Evolutionary conservation across 2,113 vertebrate species (phyloP), one percentile per base, ranked within the genome.

Genomic region (Sus scrofa): DNA sequence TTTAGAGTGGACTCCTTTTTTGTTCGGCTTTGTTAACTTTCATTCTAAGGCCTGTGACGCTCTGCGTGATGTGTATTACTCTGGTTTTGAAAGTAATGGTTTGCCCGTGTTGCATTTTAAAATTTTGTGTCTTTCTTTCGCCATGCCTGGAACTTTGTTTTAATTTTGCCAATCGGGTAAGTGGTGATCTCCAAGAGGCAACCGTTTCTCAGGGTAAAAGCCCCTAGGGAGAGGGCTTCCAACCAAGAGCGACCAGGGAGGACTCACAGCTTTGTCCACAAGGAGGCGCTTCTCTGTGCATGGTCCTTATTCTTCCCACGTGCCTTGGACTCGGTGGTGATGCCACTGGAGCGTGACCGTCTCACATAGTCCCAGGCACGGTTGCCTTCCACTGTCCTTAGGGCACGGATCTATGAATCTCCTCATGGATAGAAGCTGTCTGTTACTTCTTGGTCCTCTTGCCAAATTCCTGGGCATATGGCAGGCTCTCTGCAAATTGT

Each of bases 241-340:
- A 1, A 56, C 22, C 6, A 22, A 16, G 0, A 3, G 4, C 1
- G 7, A 1, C 20, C 7, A 0, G 12, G 2, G 39, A 30, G 32
- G 16, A 15, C 8, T 2, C 50, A 1, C 0, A 7, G 39, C 7
- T 26, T 0, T 9, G 3, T 71, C n/a, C 63, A 3, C 1, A 9
- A 44, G 19, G 24, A 30, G 3, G 1, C 4, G 0, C 37, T 13
- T 37, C n/a, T 60, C 14, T 68, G 7, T 15, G 26, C 6, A 1
- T 19, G 15, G 5, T 19, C 37, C 7, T 34, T 14, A 10, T 11
- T 12, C 6, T 3, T 32, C 20, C 15, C 14, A 4, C 30, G 2
- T 9, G 6, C 20, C 50, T 6, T 15, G 58, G 16, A 15, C 73
- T 15, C 0, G 0, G 2, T 50, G 10, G 37, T 30, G 44, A n/a